Evolutionary conservation across 2,888 invertebrate genomes (phyloP).

Genomic region (Synergus gifuensis): DNA sequence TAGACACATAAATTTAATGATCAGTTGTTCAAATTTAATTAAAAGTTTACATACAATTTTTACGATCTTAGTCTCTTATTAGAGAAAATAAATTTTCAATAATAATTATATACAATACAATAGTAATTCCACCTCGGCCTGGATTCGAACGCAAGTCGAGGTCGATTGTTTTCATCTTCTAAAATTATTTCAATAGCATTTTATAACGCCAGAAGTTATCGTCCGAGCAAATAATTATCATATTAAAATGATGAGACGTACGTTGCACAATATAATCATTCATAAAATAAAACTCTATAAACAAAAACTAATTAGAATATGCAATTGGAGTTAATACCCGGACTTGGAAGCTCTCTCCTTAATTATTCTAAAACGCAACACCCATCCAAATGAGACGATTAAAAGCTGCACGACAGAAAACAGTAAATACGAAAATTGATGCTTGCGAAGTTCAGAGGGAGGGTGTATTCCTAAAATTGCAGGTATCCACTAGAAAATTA

Average conservation of each 20-base stretch:
- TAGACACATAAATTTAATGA: neutral
- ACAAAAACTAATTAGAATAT: conserved; percentile 38
- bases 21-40: neutral
- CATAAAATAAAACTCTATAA: neutral
- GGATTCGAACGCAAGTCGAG: no score
- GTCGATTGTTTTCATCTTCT: no score
- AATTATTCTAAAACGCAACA: conserved; percentile 37
- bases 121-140: no score
- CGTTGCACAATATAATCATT: neutral
- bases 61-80: no score
- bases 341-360: conserved; percentile 10
- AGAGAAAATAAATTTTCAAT: no score
- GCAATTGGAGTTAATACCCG: conserved; percentile 7
- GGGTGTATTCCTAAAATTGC: conserved; percentile 1
- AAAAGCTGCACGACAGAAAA: conserved; percentile 27
- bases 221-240: no score
- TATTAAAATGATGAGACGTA: neutral
- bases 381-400: conserved; percentile 39
- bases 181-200: no score
- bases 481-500: neutral
- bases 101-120: no score
- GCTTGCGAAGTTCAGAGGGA: neutral
- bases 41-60: neutral
- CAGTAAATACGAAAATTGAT: conserved; percentile 33
- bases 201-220: no score